Evolutionary conservation across 2,113 vertebrate genomes (phyloP), one percentile per base, ranked within the genome.

Genomic region (Pelecanus crispus): DNA sequence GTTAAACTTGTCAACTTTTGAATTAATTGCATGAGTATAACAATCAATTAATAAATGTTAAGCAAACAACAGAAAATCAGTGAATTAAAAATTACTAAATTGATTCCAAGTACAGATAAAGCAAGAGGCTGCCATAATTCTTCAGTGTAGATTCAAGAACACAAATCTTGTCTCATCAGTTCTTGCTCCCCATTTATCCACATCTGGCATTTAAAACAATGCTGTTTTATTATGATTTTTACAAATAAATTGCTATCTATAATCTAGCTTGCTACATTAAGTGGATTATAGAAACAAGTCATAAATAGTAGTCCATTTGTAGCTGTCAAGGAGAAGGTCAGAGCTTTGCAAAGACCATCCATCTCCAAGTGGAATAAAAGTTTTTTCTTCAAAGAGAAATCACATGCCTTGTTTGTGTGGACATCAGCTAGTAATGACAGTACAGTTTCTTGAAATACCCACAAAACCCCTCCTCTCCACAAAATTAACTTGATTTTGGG

Each of bases 41-140:
- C 86, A 97, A 97, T 98, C 97, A 98, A 97, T 98, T 98, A 98
- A 97, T 98, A 98, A 97, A 96, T 95, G 95, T 98, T 98, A 97
- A 97, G 92, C 96, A 98, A 98, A 97, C 96, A 98, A 97, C 91
- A 96, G 96, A 97, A 98, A 98, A 97, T 97, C 85, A 53, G 96
- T 97, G 97, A 98, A 97, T 98, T 98, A 97, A 98, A 97, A 97
- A 96, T 97, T 97, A 96, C 91, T 97, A 97, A 97, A 97, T 98
- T 97, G 97, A 98, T 98, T 98, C 93, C 58, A 95, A 92, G 67
- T 94, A 74, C 82, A 96, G 96, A 96, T 95, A 97, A 97, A 96
- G 63, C 92, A 92, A 94, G 94, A 96, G 77, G 45, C 72, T 97
- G 81, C 92, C 92, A 36, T 90, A 95, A 96, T 88, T 94, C 91